A percentile compares a stretch with the other conserved stretches of the same genome.
Evolutionary conservation across 2,888 invertebrate species (phyloP).

Genomic region (Boloria selene): DNA sequence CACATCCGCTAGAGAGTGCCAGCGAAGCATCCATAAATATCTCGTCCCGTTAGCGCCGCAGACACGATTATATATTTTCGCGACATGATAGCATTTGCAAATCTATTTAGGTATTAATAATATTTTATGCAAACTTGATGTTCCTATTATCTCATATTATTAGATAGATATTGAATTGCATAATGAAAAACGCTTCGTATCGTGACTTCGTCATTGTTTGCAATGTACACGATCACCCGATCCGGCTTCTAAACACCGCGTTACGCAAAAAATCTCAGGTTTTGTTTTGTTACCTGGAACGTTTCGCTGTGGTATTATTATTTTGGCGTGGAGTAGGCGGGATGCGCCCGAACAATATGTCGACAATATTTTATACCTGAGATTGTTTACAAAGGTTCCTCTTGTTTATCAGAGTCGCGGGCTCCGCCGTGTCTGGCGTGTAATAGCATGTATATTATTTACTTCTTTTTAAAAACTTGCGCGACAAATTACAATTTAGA

Average conservation of each 20-base stretch:
- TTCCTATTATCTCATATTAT: conserved; percentile 15
- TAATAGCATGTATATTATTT: conserved; percentile 52
- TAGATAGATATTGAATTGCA: conserved; percentile 48
- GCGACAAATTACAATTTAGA: conserved; percentile 59
- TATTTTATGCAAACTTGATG: neutral
- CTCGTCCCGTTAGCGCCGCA: conserved; percentile 53
- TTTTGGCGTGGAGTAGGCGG: conserved; percentile 72
- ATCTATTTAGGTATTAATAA: conserved; percentile 6
- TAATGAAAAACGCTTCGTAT: conserved; percentile 54
- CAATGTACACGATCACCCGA: conserved; percentile 61
- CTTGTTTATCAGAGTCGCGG: conserved; percentile 51
- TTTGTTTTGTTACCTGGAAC: conserved; percentile 72
- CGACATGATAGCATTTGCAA: conserved; percentile 48
- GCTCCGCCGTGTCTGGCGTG: conserved; percentile 70
- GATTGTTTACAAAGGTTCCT: conserved; percentile 70
- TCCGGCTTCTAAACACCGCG: conserved; percentile 60
- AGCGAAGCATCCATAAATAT: conserved; percentile 70
- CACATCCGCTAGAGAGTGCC: conserved; percentile 77
- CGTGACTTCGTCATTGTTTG: conserved; percentile 61
- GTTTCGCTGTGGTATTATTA: conserved; percentile 61
- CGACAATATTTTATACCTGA: conserved; percentile 75
- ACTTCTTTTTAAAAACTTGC: conserved; percentile 52
- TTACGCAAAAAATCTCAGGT: conserved; percentile 70
- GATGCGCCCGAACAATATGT: conserved; percentile 61
- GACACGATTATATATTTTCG: conserved; percentile 48